Conservation (phyloP, 2,113 vertebrate species). For the Cervus canadensis region DNA sequence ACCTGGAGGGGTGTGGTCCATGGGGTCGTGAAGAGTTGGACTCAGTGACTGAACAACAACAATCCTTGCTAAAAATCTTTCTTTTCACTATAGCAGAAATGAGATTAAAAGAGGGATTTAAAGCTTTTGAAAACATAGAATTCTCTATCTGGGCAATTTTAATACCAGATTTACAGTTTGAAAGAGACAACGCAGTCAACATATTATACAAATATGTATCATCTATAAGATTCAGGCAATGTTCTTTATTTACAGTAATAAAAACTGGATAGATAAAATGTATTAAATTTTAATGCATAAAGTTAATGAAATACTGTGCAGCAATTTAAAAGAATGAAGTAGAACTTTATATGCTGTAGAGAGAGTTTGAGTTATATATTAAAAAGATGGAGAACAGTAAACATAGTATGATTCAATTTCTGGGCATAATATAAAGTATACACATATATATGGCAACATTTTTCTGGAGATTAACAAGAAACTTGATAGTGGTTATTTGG, state of each 20-base stretch:
- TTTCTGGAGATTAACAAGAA: background rate
- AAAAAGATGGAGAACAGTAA: background rate
- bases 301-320: background rate
- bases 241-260: background rate
- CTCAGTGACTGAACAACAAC: background rate
- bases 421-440: background rate
- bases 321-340: background rate
- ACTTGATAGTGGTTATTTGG: background rate
- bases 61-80: background rate
- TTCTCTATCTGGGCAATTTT: background rate
- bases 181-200: background rate
- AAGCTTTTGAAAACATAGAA: background rate
- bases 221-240: background rate
- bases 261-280: background rate
- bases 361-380: background rate
- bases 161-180: background rate
- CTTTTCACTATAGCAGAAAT: background rate
- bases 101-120: background rate
- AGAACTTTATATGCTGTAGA: background rate
- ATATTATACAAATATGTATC: background rate
- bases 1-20: background rate
- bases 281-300: background rate
- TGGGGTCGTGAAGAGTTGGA: fast-evolving
- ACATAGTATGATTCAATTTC: background rate
- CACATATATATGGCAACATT: background rate